Conservation (phyloP, 2,113 vertebrate genomes). For the Anoura caudifer region DNA sequence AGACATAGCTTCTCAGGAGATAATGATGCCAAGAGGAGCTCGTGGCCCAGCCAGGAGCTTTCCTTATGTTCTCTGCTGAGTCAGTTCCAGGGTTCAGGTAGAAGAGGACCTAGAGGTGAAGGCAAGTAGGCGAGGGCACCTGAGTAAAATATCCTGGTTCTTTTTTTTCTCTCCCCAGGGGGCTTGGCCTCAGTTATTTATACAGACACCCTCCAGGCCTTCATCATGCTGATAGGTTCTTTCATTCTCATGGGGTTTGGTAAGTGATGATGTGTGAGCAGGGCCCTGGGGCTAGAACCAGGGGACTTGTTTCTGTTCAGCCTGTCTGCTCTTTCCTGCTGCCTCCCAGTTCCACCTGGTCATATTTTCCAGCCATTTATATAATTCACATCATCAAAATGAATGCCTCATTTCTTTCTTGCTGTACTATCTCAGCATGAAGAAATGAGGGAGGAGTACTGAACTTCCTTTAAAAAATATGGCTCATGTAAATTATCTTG, state of each 20-base stretch:
- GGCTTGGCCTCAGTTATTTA: constrained; percentile 89
- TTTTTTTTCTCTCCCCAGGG: constrained; percentile 71
- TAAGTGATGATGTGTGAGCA: constrained; percentile 44
- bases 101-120: neutral
- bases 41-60: neutral
- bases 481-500: neutral
- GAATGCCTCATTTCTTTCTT: neutral
- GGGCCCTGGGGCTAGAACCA: too few species aligned
- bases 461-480: neutral
- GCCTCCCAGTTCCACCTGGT: neutral
- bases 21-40: neutral
- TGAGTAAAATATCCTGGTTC: neutral
- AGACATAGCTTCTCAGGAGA: neutral
- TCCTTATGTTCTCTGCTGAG: neutral
- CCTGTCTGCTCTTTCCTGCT: neutral
- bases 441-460: neutral
- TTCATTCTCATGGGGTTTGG: constrained; percentile 88
- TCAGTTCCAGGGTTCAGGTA: neutral
- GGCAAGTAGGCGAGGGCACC: neutral
- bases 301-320: neutral
- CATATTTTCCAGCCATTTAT: neutral
- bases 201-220: constrained; percentile 87
- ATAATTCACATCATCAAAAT: neutral
- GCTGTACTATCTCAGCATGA: neutral
- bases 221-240: constrained; percentile 87